Base-by-base conservation (phyloP, 2,888 invertebrate genomes). In the Malacosoma neustria region DNA sequence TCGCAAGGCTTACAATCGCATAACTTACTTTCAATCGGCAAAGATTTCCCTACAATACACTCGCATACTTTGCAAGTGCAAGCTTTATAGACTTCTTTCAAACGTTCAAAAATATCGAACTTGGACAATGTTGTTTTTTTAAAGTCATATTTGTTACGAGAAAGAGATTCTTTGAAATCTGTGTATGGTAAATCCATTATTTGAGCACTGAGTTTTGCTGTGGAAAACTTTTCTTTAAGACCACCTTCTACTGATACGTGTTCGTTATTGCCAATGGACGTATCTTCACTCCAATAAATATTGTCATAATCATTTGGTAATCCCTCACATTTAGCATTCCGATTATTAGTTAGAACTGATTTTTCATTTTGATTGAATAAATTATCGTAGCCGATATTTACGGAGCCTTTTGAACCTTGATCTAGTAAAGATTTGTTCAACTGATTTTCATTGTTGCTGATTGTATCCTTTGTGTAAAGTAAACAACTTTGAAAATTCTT, bases 1-100 rank as follows among this genome's bases (percentile, higher is more conserved):
- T 68, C 53, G 36, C 69, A 69, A 29, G 64, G 64, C 22, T 62
- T 60, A 40, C 71, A 67, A 9, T 54, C 48, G 36, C 72, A 69
- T 3, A 39, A 3, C 2, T 57, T 40, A 13, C 40, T 35, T 36
- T 45, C 54, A 11, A 37, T 41, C 2, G 34, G 34, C 12, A 45
- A 12, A 11, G 49, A 31, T 45, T 48, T 61, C 4, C 48, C 51
- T 13, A 40, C 43, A 11, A 74, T 48, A 33, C 81, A 82, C 47
- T 77, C 71, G 36, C 81, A 82, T 14, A 77, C 61, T 62, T 68
- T 77, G 41, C 82, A 81, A 51, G 65, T 75, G 34, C 82, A 82
- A 0, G 69, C 72, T 33, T 69, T 59, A 34, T 74, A 81, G 11
- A 63, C 61, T 43, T 77, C 71, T 52, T 69, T 73, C 32, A 81